Percentiles rank a stretch among this genome's conserved stretches.
Conservation (phyloP, 2,797 vertebrate genomes). For the Champsocephalus esox region DNA sequence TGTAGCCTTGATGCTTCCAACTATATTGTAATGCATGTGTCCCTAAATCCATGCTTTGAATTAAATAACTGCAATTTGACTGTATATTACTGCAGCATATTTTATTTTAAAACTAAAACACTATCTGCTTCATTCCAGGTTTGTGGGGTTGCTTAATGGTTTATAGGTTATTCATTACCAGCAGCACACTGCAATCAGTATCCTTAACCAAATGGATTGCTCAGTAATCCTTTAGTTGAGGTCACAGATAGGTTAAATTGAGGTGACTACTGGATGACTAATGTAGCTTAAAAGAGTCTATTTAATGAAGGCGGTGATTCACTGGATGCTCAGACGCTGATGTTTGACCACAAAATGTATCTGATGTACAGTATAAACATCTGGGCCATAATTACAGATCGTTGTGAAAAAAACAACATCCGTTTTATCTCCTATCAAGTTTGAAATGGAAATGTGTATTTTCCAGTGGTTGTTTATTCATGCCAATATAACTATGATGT, state of each 20-base stretch:
- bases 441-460: conserved; percentile 64
- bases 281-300: not conserved
- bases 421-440: conserved; percentile 52
- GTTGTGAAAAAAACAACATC: conserved; percentile 43
- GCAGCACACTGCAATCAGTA: conserved; percentile 21
- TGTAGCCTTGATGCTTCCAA: not conserved
- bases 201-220: conserved; percentile 28
- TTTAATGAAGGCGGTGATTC: conserved; percentile 2
- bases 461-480: conserved; percentile 59
- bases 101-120: not conserved
- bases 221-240: conserved; percentile 19
- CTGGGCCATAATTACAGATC: conserved; percentile 2
- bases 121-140: not conserved
- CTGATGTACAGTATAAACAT: conserved; percentile 13
- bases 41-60: not conserved
- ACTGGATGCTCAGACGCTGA: not conserved
- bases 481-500: conserved; percentile 59
- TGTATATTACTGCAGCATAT: not conserved
- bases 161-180: conserved; percentile 45
- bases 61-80: not conserved
- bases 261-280: conserved; percentile 4
- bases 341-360: not conserved
- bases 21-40: not conserved
- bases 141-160: conserved; percentile 22
- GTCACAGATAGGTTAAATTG: conserved; percentile 12